Evolutionary conservation across 1,140 invertebrate genomes (phyloP), one percentile per base, ranked within the genome.

Genomic region (Drosophila parvula): DNA sequence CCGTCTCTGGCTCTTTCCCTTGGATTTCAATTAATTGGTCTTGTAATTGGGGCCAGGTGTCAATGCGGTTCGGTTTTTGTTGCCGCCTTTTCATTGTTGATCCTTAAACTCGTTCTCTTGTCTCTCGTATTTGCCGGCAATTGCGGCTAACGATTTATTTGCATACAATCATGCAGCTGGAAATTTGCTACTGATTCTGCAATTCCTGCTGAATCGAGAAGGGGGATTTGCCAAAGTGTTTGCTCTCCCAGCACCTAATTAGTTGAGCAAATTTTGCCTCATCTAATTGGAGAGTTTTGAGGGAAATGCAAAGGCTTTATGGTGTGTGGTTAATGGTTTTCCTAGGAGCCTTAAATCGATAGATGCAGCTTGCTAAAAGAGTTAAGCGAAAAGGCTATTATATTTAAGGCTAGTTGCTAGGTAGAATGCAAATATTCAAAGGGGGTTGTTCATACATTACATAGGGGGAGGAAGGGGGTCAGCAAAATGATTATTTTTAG

Each of bases 1-100:
- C 50, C 12, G 22, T 9, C 44, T 28, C 53, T 60, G 60, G 43
- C 48, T n/a, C n/a, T n/a, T n/a, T n/a, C n/a, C n/a, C 60, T 76
- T 60, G 61, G 59, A 67, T 69, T 79, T 77, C 79, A 73, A 83
- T 82, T 88, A 86, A 83, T 86, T 88, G 78, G 65, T 58, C 11
- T 47, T 48, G 63, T 78, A 88, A 88, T 89, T 83, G 83, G 48
- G 47, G 62, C 18, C 65, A 73, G 75, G 67, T 77, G 56, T 82
- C 45, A 57, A 28, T 48, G 28, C 22, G 2, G 14, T 48, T 48
- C 47, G 22, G 12, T 48, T 28, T 58, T 58, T 68, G 47, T 44
- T 76, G 36, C 55, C 61, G 48, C n/a, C 36, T 47, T 28, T 41
- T 40, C 41, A 44, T 57, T 51, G 45, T 63, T 41, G 27, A 70